phyloP scores from a whole-genome alignment of 2,888 invertebrate species.

The Halocaridina rubra region DNA sequence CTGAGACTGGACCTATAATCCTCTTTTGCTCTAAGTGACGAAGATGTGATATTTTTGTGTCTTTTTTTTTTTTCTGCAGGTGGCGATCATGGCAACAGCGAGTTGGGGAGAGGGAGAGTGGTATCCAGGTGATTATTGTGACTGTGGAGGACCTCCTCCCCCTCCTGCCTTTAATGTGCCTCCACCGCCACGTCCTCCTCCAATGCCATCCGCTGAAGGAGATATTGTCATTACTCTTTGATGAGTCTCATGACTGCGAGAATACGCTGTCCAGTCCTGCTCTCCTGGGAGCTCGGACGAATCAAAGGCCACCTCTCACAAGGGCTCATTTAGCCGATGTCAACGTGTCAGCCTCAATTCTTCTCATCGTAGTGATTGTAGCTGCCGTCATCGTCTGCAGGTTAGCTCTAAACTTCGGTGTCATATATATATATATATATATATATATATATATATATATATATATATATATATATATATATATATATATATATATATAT shows the following conservation, averaged over 20 bases:
- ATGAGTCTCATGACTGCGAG: conserved; percentile 22
- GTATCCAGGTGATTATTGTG: conserved; percentile 35
- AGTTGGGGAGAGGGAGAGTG: conserved; percentile 35
- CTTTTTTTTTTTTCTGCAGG: neutral
- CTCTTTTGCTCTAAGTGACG: no score
- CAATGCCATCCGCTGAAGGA: neutral
- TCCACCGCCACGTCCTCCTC: conserved; percentile 31
- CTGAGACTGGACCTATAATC: no score
- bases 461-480: no score
- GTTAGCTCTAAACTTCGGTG: no score
- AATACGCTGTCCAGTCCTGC: conserved; percentile 27
- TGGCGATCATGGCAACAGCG: conserved; percentile 22
- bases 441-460: no score
- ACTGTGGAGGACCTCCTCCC: conserved; percentile 39
- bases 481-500: no score
- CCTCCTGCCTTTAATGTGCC: conserved; percentile 38
- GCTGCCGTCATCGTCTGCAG: conserved; percentile 43
- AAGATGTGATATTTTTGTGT: no score
- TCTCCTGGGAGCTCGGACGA: conserved; percentile 39
- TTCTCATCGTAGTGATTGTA: conserved; percentile 37
- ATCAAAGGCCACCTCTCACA: conserved; percentile 12
- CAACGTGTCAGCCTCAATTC: conserved; percentile 40
- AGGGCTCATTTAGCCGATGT: conserved; percentile 33
- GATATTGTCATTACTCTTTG: neutral
- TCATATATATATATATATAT: no score